Evolutionary conservation across 2,888 invertebrate genomes (phyloP).

Genomic region (Dasypolia templi): DNA sequence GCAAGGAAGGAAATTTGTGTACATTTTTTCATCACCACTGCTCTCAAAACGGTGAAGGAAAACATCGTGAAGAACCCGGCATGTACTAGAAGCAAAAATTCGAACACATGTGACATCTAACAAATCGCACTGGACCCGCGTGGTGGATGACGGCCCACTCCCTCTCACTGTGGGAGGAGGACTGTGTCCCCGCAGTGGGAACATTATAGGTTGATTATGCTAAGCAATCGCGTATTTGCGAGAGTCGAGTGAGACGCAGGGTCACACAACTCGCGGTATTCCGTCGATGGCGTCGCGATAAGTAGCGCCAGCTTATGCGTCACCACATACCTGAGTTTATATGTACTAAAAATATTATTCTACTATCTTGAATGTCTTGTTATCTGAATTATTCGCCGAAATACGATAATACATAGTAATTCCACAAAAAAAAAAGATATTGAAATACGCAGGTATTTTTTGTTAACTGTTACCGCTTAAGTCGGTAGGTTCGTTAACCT

Average conservation of each 20-base stretch:
- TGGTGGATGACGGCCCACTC: too few relatives aligned
- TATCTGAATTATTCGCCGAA: constrained; percentile 18
- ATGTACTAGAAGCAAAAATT: too few relatives aligned
- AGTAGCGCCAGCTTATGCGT: not conserved
- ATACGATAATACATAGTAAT: constrained; percentile 4
- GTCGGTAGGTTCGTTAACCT: not conserved
- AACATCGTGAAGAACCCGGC: too few relatives aligned
- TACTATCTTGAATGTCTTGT: not conserved
- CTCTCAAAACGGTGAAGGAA: too few relatives aligned
- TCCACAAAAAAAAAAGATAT: constrained; percentile 6
- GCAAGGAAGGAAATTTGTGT: too few relatives aligned
- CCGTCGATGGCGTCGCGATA: not conserved
- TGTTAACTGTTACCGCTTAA: not conserved
- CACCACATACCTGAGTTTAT: not conserved
- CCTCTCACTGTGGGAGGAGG: too few relatives aligned
- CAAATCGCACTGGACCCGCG: too few relatives aligned
- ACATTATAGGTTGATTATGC: too few relatives aligned
- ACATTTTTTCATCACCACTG: too few relatives aligned
- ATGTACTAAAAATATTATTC: not conserved
- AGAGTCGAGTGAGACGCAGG: not conserved
- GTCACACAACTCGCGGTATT: not conserved
- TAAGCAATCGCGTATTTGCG: not conserved
- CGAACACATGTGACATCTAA: too few relatives aligned
- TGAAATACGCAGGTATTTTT: not conserved
- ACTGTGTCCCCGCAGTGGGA: too few relatives aligned